Percentiles rank a stretch among this genome's conserved stretches.
phyloP scores from a whole-genome alignment of 2,113 vertebrate genomes.

The Paramormyrops kingsleyae region DNA sequence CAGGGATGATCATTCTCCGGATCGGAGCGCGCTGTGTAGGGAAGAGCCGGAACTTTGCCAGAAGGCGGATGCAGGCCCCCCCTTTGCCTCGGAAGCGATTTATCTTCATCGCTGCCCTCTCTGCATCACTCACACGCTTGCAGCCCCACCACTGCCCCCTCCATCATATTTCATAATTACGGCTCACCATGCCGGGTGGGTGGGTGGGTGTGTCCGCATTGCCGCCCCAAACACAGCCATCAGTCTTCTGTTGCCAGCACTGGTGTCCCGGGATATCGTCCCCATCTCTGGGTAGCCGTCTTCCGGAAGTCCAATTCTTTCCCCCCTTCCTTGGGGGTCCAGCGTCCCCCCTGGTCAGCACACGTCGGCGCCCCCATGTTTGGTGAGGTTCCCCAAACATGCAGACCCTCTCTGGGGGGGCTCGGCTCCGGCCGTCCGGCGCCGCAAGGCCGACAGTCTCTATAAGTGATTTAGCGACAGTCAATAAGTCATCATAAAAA shows the following conservation, averaged over 20 bases:
- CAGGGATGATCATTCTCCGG: not conserved
- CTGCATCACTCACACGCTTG: not conserved
- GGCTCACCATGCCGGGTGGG: not conserved
- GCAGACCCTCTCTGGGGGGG: not conserved
- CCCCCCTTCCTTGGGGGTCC: not conserved
- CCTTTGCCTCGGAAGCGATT: not conserved
- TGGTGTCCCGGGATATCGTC: too few species aligned
- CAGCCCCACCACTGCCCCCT: not conserved
- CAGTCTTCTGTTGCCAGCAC: not conserved
- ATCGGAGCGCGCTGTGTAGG: not conserved
- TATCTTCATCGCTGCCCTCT: conserved; percentile 12
- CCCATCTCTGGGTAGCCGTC: not conserved
- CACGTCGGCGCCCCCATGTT: not conserved
- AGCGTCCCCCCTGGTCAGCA: not conserved
- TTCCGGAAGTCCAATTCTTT: conserved; percentile 2
- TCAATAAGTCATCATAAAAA: conserved; percentile 25
- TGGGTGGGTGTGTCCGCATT: not conserved
- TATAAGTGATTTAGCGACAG: not conserved
- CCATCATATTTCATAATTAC: conserved; percentile 22
- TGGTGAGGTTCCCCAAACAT: not conserved
- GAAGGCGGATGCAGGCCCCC: not conserved
- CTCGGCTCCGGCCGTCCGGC: not conserved
- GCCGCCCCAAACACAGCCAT: not conserved
- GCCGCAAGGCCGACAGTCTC: not conserved
- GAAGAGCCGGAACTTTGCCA: not conserved